Evolutionary conservation across 1,140 invertebrate species (phyloP).

Genomic region (Eubasilissa regina): DNA sequence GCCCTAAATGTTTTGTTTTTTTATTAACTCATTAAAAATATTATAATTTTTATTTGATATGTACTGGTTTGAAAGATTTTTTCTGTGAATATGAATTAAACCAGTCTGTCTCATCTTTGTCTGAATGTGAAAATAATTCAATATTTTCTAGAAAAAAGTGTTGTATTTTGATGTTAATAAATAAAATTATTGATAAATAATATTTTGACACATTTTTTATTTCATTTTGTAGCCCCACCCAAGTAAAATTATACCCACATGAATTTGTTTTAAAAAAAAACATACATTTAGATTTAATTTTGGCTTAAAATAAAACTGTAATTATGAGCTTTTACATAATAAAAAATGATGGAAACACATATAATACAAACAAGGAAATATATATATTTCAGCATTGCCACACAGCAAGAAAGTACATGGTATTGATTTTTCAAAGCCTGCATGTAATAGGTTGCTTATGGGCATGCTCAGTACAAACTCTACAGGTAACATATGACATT

Average conservation of each 20-base stretch:
- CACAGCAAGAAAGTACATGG: constrained; percentile 2
- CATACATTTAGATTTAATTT: too few species aligned
- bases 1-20: neutral
- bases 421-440: constrained; percentile 56
- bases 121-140: constrained; percentile 4
- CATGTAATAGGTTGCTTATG: constrained; percentile 50
- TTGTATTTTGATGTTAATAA: constrained; percentile 3
- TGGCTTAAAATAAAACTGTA: too few species aligned
- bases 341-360: too few species aligned
- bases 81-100: too few species aligned
- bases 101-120: neutral
- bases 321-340: too few species aligned
- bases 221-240: neutral
- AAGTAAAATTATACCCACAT: too few species aligned
- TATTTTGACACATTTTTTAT: neutral
- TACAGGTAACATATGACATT: constrained; percentile 61
- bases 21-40: too few species aligned
- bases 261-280: too few species aligned
- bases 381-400: neutral
- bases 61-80: too few species aligned
- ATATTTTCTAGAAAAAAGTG: neutral
- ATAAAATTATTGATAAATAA: neutral
- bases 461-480: constrained; percentile 59
- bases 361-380: neutral
- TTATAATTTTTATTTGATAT: too few species aligned